A percentile compares a stretch with the other conserved stretches of the same genome.
These are phyloP conservation scores for Myoxocephalus aenaeus DNA, from an alignment of 2,797 vertebrate genomes.

Conservation along the genomic window DNA sequence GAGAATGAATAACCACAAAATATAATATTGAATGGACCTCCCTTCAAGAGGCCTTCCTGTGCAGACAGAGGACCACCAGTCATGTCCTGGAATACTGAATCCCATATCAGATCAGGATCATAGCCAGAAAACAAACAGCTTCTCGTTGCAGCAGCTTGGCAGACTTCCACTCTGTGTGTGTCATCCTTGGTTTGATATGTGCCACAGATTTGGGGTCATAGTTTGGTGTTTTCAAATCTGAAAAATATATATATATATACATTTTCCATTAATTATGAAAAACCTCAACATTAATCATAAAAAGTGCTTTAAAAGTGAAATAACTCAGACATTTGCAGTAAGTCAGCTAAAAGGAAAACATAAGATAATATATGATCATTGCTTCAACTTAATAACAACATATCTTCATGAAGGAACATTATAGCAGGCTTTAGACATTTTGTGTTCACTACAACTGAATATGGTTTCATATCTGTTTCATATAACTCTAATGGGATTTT, in stretches of 20 bases:
- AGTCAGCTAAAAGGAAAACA: not conserved
- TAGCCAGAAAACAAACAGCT: constrained; percentile 44
- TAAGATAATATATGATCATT: not conserved
- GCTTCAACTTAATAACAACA: not conserved
- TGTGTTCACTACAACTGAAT: not conserved
- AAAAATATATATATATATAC: not conserved
- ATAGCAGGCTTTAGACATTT: not conserved
- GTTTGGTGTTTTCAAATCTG: not conserved
- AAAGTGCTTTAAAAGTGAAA: not conserved
- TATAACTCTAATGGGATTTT: not conserved
- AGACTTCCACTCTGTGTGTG: constrained; percentile 20
- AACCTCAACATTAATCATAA: not conserved
- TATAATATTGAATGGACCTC: constrained; percentile 14
- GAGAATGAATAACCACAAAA: not conserved
- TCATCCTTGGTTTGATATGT: constrained; percentile 29
- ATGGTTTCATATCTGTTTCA: not conserved
- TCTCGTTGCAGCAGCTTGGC: constrained; percentile 53
- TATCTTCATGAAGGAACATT: constrained; percentile 5
- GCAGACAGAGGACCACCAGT: constrained; percentile 55
- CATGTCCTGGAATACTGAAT: constrained; percentile 35
- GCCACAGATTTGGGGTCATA: not conserved
- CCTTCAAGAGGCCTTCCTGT: constrained; percentile 27
- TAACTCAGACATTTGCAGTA: not conserved
- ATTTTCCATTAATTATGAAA: not conserved
- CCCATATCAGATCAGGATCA: constrained; percentile 57